Conservation (phyloP, 2,888 invertebrate species). For the Phoronis australis region DNA sequence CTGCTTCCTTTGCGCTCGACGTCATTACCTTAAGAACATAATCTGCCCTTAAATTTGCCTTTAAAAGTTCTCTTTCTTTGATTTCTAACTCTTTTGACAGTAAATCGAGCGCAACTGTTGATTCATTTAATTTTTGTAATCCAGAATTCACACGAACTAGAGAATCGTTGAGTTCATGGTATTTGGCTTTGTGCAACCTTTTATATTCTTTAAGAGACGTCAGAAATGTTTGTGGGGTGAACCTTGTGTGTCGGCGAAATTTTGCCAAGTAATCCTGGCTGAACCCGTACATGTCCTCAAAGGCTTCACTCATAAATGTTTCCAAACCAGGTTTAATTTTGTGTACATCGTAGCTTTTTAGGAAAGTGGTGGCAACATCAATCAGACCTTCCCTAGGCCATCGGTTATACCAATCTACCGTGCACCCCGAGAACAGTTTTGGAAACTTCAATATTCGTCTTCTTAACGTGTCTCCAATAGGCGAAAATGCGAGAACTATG, state of each 20-base stretch:
- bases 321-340: no score
- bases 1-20: conserved; percentile 44
- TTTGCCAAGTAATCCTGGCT: no score
- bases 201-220: no score
- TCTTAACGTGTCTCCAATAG: conserved; percentile 44
- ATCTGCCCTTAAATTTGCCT: conserved; percentile 47
- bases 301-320: no score
- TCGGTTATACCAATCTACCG: conserved; percentile 50
- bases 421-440: conserved; percentile 51
- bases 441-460: conserved; percentile 49
- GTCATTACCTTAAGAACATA: no score
- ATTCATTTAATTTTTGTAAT: conserved; percentile 43
- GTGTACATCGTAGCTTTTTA: conserved; percentile 33
- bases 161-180: no score
- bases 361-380: conserved; percentile 45
- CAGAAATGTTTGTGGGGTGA: no score
- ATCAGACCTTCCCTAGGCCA: conserved; percentile 49
- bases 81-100: conserved; percentile 47
- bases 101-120: conserved; percentile 43
- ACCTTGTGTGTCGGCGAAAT: no score
- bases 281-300: no score
- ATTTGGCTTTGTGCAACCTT: no score
- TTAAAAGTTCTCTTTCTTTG: conserved; percentile 47
- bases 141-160: no score
- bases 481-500: no score